phyloP scores from a whole-genome alignment of 2,113 vertebrate genomes.

The Rhabdomys dilectus region DNA sequence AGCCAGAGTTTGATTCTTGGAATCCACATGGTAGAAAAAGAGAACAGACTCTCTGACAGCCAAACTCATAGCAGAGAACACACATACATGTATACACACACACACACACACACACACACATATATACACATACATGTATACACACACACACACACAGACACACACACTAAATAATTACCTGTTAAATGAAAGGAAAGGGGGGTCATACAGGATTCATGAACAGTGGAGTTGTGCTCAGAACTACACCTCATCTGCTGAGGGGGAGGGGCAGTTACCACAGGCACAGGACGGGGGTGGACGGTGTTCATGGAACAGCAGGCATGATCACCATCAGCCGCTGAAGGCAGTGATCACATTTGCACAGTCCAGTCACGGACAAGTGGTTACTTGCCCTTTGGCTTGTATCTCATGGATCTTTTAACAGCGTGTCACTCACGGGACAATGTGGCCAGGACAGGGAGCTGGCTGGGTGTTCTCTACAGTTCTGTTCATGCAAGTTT shows the following conservation, averaged over 20 bases:
- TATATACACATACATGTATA: not conserved
- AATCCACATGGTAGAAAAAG: not conserved
- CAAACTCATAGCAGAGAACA: not conserved
- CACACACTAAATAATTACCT: no score
- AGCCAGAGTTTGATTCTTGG: not conserved
- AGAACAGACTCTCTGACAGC: not conserved
- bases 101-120: not conserved
- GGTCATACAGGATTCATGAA: not conserved
- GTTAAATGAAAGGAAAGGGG: not conserved
- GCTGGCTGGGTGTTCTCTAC: not conserved
- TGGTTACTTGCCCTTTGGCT: not conserved
- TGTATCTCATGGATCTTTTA: not conserved
- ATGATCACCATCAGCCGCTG: accelerated
- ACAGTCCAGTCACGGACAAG: no score
- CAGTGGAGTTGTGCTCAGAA: no score
- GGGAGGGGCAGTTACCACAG: not conserved
- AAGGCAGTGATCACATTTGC: not conserved
- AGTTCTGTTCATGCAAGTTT: not conserved
- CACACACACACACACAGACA: not conserved
- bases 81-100: no score
- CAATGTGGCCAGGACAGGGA: not conserved
- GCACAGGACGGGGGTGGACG: not conserved
- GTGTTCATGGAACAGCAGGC: accelerated
- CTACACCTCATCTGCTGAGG: not conserved
- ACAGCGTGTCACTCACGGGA: not conserved